Percentiles rank a stretch among this genome's conserved stretches.
These are phyloP conservation scores for Iselma pallidipennis DNA, from an alignment of 2,888 invertebrate species.

Conservation along the genomic window DNA sequence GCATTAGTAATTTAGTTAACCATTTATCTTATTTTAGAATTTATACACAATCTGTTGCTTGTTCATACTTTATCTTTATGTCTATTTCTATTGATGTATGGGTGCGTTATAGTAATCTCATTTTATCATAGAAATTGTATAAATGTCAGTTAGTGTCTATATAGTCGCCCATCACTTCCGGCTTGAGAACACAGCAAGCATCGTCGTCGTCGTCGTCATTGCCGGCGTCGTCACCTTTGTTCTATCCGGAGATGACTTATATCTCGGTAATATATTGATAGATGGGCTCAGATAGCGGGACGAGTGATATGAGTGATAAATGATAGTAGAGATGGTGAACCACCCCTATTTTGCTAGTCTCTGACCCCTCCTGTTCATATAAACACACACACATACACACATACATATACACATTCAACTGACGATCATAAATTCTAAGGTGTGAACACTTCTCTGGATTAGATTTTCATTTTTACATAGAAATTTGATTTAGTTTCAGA, in stretches of 20 bases:
- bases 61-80: no score
- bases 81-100: no score
- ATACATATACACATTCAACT: background rate
- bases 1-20: background rate
- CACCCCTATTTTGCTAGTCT: no score
- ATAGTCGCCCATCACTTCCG: background rate
- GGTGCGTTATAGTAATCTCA: background rate
- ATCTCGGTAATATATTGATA: slow-evolving; percentile 43
- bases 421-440: slow-evolving; percentile 43
- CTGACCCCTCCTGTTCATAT: no score
- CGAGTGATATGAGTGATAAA: slow-evolving; percentile 42
- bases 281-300: slow-evolving; percentile 38
- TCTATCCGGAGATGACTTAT: slow-evolving; percentile 40
- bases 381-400: slow-evolving; percentile 37
- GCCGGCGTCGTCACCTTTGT: slow-evolving; percentile 25
- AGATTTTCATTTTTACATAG: slow-evolving; percentile 42
- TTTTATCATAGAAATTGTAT: background rate
- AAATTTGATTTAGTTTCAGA: slow-evolving; percentile 41
- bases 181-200: background rate
- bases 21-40: background rate
- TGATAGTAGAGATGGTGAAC: slow-evolving; percentile 35
- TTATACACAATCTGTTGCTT: no score
- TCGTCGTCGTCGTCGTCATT: background rate
- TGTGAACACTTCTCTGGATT: slow-evolving; percentile 41
- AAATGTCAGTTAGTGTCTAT: background rate